Evolutionary conservation across 2,797 vertebrate genomes (phyloP).

Genomic region (Remorina albescens): DNA sequence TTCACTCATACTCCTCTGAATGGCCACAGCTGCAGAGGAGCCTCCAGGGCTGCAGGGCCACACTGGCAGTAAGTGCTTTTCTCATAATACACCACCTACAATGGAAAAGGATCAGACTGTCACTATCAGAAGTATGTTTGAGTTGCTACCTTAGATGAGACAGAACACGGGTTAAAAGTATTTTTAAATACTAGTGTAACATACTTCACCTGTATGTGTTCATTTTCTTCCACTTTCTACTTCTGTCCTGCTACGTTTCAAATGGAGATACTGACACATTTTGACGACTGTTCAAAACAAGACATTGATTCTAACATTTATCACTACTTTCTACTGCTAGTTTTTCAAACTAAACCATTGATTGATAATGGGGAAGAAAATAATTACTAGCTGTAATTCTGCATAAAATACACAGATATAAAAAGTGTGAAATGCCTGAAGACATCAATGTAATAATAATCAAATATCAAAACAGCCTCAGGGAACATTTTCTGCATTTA

Average conservation of each 20-base stretch:
- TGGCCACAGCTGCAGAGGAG: slow-evolving; percentile 84
- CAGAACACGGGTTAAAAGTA: background rate
- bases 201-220: too few relatives aligned
- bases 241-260: too few relatives aligned
- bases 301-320: background rate
- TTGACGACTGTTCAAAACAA: background rate
- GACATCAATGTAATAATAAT: background rate
- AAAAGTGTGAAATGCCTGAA: background rate
- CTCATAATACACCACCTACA: background rate
- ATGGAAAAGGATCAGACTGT: background rate
- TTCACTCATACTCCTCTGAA: slow-evolving; percentile 62
- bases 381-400: background rate
- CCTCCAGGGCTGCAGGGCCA: slow-evolving; percentile 71
- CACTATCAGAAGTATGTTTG: background rate
- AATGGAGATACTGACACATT: too few relatives aligned
- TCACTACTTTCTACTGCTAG: background rate
- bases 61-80: slow-evolving; percentile 69
- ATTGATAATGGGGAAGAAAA: background rate
- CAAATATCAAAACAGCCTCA: too few relatives aligned
- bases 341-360: background rate
- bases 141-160: background rate
- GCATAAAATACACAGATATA: background rate
- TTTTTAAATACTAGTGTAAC: too few relatives aligned
- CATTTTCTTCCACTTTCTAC: too few relatives aligned
- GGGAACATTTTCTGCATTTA: background rate